Evolutionary conservation across 2,888 invertebrate species (phyloP).

Genomic region (Trissoscelio sp.): DNA sequence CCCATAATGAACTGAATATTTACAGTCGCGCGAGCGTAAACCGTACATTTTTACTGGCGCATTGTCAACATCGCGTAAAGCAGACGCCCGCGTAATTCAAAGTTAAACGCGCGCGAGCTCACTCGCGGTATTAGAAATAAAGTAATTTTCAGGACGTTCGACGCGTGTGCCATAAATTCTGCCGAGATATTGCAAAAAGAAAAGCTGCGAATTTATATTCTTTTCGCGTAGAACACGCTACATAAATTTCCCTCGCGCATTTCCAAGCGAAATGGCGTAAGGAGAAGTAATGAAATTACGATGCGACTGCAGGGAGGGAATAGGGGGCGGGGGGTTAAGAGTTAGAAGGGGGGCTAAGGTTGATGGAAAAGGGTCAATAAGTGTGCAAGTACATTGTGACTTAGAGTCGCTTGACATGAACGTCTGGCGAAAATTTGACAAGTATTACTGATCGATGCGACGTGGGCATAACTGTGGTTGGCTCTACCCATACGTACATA

Average conservation of each 20-base stretch:
- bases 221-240: slow-evolving; percentile 25
- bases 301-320: neutral
- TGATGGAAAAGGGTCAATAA: slow-evolving; percentile 18
- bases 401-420: neutral
- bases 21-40: slow-evolving; percentile 6
- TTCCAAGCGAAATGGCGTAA: neutral
- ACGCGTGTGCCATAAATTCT: slow-evolving; percentile 46
- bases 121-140: slow-evolving; percentile 38
- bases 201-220: slow-evolving; percentile 42
- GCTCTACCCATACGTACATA: slow-evolving; percentile 4
- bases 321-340: neutral
- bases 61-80: slow-evolving; percentile 23
- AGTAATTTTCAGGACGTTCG: slow-evolving; percentile 50
- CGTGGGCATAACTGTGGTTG: slow-evolving; percentile 20
- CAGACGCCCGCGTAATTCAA: slow-evolving; percentile 30
- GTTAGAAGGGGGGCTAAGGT: neutral
- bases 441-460: slow-evolving; percentile 13
- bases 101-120: slow-evolving; percentile 22
- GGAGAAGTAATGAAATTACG: slow-evolving; percentile 36
- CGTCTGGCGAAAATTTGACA: slow-evolving; percentile 17
- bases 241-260: slow-evolving; percentile 22
- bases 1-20: slow-evolving; percentile 25
- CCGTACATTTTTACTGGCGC: slow-evolving; percentile 1
- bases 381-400: neutral
- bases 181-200: slow-evolving; percentile 27